Base-by-base conservation (phyloP, 2,797 vertebrate species). In the Triplophysa bombifrons region DNA sequence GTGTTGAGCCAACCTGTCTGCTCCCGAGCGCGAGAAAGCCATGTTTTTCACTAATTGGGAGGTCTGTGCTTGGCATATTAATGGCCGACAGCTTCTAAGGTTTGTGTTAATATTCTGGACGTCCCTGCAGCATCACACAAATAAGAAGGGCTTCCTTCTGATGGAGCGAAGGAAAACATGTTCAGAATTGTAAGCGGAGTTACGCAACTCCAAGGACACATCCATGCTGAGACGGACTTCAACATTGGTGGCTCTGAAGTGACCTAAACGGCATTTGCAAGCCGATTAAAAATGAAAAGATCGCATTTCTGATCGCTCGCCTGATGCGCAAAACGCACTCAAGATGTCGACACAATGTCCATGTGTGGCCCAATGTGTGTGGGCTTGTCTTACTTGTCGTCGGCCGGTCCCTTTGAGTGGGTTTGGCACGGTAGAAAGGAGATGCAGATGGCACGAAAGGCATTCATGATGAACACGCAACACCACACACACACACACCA, bases 1-100 rank as follows among this genome's bases (percentile, higher is more conserved):
- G 74, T 61, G 71, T 76, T 74, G 61, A 84, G 74, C 55, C 71
- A 82, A 86, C 80, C 86, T 86, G 86, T 85, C 86, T 76, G 83
- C 76, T 78, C 68, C 66, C 81, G 41, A 69, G 77, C 85, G 58
- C 76, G 69, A 80, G 67, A 51, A 78, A 78, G 67, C 76, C 82
- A 79, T 78, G 84, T 84, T 86, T 86, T 86, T 78, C 80, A 87
- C 82, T 88, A 89, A 91, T 89, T 88, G 84, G 81, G 84, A 85
- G 74, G 72, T 58, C 55, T 76, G 82, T 84, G 66, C 83, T 72
- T 70, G 44, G 87, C 89, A 90, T 89, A 83, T 80, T 86, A 90
- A 89, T 87, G 79, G 82, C 78, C 27, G 79, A 86, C 84, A 78
- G 84, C 87, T 87, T 78, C 88, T 90, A 84, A 89, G 86, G 82